phyloP scores from a whole-genome alignment of 2,113 vertebrate genomes.

The Alligator sinensis region DNA sequence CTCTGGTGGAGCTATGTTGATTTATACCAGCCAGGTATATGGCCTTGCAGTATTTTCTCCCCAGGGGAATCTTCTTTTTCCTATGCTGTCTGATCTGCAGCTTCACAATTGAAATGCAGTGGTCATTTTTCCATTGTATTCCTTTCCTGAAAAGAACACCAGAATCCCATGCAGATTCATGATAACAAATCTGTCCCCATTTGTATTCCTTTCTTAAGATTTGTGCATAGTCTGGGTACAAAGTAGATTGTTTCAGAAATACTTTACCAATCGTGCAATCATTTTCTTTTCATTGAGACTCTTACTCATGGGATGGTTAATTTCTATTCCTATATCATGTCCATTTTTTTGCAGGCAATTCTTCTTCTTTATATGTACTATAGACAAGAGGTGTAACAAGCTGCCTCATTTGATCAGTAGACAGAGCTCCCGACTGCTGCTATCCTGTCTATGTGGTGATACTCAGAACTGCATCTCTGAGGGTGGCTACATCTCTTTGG shows the following conservation, averaged over 20 bases:
- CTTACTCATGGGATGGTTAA: conserved; percentile 43
- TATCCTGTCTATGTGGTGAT: neutral
- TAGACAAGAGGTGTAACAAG: neutral
- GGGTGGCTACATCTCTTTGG: conserved; percentile 11
- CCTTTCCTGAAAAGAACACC: no score
- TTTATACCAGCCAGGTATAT: neutral
- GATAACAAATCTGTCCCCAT: neutral
- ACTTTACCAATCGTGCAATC: neutral
- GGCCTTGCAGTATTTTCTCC: neutral
- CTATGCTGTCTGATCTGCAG: neutral
- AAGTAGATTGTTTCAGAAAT: conserved; percentile 36
- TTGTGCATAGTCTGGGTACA: conserved; percentile 6
- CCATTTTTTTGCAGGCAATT: conserved; percentile 45
- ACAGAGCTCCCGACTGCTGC: neutral
- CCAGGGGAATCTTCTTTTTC: neutral
- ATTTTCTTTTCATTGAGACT: neutral
- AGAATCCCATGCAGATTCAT: no score
- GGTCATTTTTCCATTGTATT: no score
- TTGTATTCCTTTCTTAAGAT: neutral
- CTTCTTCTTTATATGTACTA: neutral
- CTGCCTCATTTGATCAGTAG: neutral
- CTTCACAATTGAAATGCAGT: no score
- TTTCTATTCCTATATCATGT: conserved; percentile 6
- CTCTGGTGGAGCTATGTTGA: neutral
- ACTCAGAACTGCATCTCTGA: conserved; percentile 7